Evolutionary conservation across 64 coral and sea anemone species (phyloP), one percentile per base, ranked within the genome.

Genomic region (Actinia equina): DNA sequence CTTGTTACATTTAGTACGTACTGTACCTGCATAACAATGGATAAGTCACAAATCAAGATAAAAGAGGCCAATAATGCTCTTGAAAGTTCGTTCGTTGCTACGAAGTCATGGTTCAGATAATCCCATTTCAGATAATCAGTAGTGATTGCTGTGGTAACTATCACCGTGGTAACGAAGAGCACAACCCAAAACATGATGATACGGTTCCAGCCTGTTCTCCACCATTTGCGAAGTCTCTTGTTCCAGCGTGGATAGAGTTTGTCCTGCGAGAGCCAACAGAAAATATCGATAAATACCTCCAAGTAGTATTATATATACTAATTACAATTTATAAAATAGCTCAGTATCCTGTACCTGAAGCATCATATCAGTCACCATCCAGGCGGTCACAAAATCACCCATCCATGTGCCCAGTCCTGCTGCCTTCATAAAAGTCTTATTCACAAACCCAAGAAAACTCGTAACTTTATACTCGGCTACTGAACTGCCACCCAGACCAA

Each of bases 281-380:
- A 15, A 60, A 17, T 16, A 81, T 13, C 4, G 19, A 30, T 41
- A 85, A 60, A 61, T 62, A 60, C 23, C 45, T 49, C 4, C 46
- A 49, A 49, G 7, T 49, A 37, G 46, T 49, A 49, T 8, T 6
- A 49, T 49, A 49, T 49, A 6, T 49, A 49, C 46, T 49, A 49
- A 49, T 49, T 49, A 8, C 7, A 8, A 49, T 49, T 49, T 49
- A 37, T 37, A 37, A 37, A 37, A 37, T 37, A 37, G 30, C 30
- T 37, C 30, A 37, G 30, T 37, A 37, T 37, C 30, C 30, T 37
- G 30, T 44, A 99, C 97, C 88, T 99, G 97, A 25, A 99, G 65
- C 97, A 99, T 99, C 93, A 99, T 99, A 25, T 99, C 97, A 58
- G 97, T 99, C 15, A 99, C 97, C 97, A 99, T 99, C 97, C 97